Base-by-base conservation (phyloP, 2,888 invertebrate genomes). In the Pollenia griseotomentosa region DNA sequence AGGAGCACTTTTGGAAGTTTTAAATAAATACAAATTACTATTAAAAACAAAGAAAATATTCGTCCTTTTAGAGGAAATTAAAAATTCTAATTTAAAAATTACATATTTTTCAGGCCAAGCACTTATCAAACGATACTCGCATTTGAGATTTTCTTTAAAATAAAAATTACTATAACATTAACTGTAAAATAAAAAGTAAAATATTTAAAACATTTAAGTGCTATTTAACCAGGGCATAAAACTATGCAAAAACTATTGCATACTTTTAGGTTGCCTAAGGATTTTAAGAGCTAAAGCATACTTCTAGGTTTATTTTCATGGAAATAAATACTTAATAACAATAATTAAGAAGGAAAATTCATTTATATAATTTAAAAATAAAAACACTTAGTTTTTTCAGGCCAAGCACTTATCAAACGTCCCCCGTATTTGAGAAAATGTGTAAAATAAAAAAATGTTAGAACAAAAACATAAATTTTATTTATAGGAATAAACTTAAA, bases 71-170 rank as follows among this genome's bases (percentile, higher is more conserved):
- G 33, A 33, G 4, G 5, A 33, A 33, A 6, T 6, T 57, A 14
- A 19, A 57, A 16, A 23, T 2, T 23, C 23, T 23, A 23, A 23
- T 23, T 23, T 23, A 23, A 23, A 0, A 3, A 23, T 2, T 2
- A 2, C 2, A 23, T 23, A 0, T 33, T 33, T 33, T 70, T 73
- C 33, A 46, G 12, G 11, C 33, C 53, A 63, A 71, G n/a, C 7
- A 71, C 53, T 71, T 80, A 48, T 71, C 63, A 63, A 12, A 55
- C 53, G 55, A 8, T 3, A 53, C 55, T 63, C 71, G 80, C 55
- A 44, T n/a, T 48, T 1, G 16, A 53, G 14, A 53, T 55, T 33
- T 12, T 33, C 0, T 19, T 10, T 33, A 48, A 16, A n/a, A 10
- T 33, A 51, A 19, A 46, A 51, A 61, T 14, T n/a, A 8, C 16